Conservation (phyloP, 1,140 invertebrate species). For the Homarus americanus region DNA sequence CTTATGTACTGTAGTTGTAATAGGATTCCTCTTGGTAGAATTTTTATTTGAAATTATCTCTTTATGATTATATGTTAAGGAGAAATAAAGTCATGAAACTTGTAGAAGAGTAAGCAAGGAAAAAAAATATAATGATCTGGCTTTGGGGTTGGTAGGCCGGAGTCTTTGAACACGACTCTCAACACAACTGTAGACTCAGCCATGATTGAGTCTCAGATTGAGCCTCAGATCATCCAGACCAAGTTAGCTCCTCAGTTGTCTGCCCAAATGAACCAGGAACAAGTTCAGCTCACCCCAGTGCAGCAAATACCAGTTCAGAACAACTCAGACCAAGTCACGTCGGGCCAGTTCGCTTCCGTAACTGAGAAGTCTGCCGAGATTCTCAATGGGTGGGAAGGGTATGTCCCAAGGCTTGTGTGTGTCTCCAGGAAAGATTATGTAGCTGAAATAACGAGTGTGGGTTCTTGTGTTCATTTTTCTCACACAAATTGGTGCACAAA, state of each 20-base stretch:
- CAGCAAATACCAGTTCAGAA: constrained; percentile 9
- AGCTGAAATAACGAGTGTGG: not conserved
- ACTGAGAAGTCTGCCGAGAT: constrained; percentile 56
- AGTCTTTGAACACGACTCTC: constrained; percentile 74
- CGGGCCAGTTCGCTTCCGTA: constrained; percentile 29
- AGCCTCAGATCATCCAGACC: constrained; percentile 53
- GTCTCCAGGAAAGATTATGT: constrained; percentile 30
- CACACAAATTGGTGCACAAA: not conserved
- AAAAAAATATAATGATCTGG: constrained; percentile 25
- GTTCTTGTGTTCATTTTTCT: not conserved
- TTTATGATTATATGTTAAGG: not conserved
- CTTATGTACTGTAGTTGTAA: not conserved
- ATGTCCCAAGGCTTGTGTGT: constrained; percentile 40
- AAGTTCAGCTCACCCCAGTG: not conserved
- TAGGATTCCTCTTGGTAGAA: not conserved
- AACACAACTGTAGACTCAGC: constrained; percentile 73
- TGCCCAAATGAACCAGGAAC: constrained; percentile 13
- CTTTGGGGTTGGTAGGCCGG: constrained; percentile 66
- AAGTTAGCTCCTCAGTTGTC: constrained; percentile 41
- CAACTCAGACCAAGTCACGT: constrained; percentile 1
- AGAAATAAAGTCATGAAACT: not conserved
- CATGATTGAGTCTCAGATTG: constrained; percentile 61
- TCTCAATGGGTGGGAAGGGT: constrained; percentile 70
- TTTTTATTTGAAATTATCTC: not conserved
- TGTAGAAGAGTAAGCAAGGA: not conserved